Base-by-base conservation (phyloP, 92 coral and sea anemone species). In the Paragorgia papillata region DNA sequence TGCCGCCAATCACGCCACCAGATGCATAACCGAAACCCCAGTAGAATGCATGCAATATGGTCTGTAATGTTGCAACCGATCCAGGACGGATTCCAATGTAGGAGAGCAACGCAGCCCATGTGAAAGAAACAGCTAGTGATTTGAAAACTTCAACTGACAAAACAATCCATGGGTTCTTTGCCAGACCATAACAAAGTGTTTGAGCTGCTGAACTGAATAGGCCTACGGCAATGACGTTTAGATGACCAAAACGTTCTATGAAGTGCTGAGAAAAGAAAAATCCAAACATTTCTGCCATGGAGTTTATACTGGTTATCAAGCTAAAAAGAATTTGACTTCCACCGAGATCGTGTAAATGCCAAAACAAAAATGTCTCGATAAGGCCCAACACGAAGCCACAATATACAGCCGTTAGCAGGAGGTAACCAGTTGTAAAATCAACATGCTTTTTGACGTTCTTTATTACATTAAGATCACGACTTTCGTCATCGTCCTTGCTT, bases 401-500 rank as follows among this genome's bases (percentile, higher is more conserved):
- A 15, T 46, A 46, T 7, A 46, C n/a, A 15, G 53, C 53, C n/a
- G n/a, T 46, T 46, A 46, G 14, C n/a, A 46, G n/a, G 53, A 46
- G 53, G n/a, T 6, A 46, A 6, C 2, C 9, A 6, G 53, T 46
- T 7, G 53, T 46, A 15, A 46, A 46, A 46, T 46, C 53, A n/a
- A 46, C 15, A 2, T 46, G 53, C n/a, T 46, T 46, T 46, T n/a
- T 46, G 12, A 15, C 2, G 9, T 46, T 46, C 7, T 7, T 46
- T n/a, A 46, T 9, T 55, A 83, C 82, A 25, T 77, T 80, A 25
- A 89, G 82, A 26, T 84, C 85, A 46, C 84, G 89, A 31, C 73
- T 40, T 26, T 83, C 65, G 62, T 69, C 81, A 49, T 83, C 82
- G 68, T 94, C 85, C 58, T 91, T 77, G 19, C 46, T 89, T 60